A percentile compares a stretch with the other conserved stretches of the same genome.
phyloP scores from a whole-genome alignment of 2,113 vertebrate genomes.

The Thryonomys swinderianus region DNA sequence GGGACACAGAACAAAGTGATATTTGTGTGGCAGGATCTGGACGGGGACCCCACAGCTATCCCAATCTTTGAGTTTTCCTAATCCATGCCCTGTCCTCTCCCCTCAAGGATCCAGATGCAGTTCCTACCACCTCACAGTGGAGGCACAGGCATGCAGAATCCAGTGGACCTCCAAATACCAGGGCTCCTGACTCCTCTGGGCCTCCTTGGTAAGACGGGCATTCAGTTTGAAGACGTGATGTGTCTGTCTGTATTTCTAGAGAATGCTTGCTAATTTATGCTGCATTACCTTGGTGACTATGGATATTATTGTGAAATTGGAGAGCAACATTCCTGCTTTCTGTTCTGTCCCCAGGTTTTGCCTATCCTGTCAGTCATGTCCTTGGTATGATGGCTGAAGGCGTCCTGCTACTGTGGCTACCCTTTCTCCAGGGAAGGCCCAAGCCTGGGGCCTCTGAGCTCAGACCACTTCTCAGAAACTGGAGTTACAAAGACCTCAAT shows the following conservation, averaged over 20 bases:
- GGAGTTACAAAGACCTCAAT: not conserved
- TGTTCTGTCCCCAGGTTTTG: not conserved
- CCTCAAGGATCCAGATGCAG: not conserved
- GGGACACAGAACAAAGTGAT: not conserved
- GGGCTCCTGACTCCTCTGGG: not conserved
- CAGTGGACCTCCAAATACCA: not conserved
- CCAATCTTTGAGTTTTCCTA: not conserved
- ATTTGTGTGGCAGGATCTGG: not conserved
- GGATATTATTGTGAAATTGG: not conserved
- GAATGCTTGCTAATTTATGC: accelerated
- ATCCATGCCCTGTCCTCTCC: not conserved
- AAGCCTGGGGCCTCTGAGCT: not conserved
- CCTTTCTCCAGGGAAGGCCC: not conserved
- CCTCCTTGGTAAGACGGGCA: not conserved
- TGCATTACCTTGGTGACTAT: not conserved
- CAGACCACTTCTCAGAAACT: not conserved
- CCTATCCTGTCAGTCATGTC: not conserved
- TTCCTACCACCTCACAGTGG: not conserved
- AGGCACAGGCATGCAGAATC: no score
- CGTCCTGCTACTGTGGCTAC: not conserved
- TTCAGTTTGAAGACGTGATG: accelerated
- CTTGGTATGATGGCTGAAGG: not conserved
- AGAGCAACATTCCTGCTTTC: not conserved
- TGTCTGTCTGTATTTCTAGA: not conserved
- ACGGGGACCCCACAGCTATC: not conserved